These are phyloP conservation scores for Tyria jacobaeae DNA, from an alignment of 2,888 invertebrate genomes.

Conservation along the genomic window DNA sequence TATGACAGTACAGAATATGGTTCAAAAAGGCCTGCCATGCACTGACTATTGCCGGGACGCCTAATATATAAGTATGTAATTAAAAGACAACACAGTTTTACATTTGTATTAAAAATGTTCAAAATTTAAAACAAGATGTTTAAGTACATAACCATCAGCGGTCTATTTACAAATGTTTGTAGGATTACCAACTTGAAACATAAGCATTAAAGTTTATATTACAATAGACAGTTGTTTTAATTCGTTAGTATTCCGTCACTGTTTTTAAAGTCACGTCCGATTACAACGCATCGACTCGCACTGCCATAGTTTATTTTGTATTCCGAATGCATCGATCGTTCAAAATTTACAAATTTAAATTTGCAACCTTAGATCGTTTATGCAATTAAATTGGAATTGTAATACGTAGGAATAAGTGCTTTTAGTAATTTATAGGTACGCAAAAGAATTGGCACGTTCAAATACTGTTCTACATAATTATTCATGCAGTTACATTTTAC, in stretches of 20 bases:
- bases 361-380: slow-evolving; percentile 21
- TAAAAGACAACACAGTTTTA: background rate
- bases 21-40: too few species aligned
- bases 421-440: background rate
- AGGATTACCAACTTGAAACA: background rate
- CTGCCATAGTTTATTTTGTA: slow-evolving; percentile 58
- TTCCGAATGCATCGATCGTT: slow-evolving; percentile 65
- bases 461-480: slow-evolving; percentile 44
- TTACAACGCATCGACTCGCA: slow-evolving; percentile 39
- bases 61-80: background rate
- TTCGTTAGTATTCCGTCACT: slow-evolving; percentile 62
- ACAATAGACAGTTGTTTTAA: slow-evolving; percentile 34
- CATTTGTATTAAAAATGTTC: slow-evolving; percentile 11
- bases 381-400: slow-evolving; percentile 31
- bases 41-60: too few species aligned
- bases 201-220: slow-evolving; percentile 15
- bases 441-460: slow-evolving; percentile 25
- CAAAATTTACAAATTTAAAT: slow-evolving; percentile 44
- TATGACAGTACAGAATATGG: too few species aligned
- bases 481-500: slow-evolving; percentile 24
- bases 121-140: slow-evolving; percentile 35
- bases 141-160: slow-evolving; percentile 26
- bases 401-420: slow-evolving; percentile 20
- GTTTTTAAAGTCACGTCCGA: slow-evolving; percentile 65
- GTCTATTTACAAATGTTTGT: slow-evolving; percentile 12